Conservation (phyloP, 2,113 vertebrate genomes). For the Oenanthe melanoleuca region DNA sequence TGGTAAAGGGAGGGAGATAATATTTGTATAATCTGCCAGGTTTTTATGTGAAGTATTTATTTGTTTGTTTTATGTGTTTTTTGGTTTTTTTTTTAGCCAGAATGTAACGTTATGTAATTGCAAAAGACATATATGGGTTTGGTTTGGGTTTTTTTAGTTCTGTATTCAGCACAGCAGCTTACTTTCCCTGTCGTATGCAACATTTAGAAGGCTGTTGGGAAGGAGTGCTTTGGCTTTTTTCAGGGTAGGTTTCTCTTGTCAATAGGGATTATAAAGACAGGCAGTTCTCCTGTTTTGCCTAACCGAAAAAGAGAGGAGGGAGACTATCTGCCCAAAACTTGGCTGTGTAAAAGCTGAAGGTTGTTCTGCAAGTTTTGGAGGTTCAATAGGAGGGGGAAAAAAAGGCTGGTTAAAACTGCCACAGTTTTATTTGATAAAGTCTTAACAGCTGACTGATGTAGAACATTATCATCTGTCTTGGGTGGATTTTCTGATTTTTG, state of each 20-base stretch:
- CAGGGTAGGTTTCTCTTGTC: background rate
- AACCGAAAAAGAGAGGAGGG: background rate
- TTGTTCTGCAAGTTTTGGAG: background rate
- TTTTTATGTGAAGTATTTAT: background rate
- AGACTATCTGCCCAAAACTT: background rate
- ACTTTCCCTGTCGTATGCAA: background rate
- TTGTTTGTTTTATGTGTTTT: background rate
- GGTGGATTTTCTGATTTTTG: background rate
- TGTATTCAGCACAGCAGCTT: background rate
- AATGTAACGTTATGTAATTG: background rate
- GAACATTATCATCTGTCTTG: background rate
- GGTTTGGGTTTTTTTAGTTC: background rate
- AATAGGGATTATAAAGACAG: background rate
- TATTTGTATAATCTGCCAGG: background rate
- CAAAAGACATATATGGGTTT: background rate
- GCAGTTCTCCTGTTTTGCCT: background rate
- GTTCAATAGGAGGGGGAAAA: accelerated
- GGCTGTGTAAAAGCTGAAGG: background rate
- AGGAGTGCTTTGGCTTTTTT: background rate
- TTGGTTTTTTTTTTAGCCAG: background rate
- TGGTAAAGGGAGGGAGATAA: background rate
- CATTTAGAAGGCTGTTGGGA: background rate
- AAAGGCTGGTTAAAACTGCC: background rate
- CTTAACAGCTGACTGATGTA: background rate
- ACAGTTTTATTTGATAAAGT: background rate